Evolutionary conservation across 2,888 invertebrate species (phyloP), one percentile per base, ranked within the genome.

Genomic region (Drosophila kanekoi): DNA sequence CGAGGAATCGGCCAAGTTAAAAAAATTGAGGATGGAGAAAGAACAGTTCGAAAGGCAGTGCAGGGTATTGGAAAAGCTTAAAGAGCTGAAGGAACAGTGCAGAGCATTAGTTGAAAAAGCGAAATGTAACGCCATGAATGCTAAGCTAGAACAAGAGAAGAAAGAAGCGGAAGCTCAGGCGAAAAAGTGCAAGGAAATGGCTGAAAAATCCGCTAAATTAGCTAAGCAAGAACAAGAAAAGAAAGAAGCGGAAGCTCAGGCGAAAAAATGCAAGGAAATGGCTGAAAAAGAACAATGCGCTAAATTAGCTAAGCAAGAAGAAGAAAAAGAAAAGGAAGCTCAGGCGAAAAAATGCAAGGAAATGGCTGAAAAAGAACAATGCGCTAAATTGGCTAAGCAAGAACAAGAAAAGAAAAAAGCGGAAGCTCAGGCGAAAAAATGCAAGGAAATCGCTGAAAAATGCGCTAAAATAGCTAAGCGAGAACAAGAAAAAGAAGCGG

Each of bases 131-230:
- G 20, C 37, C 11, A 23, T 6, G 6, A 37, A 23, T 14, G 64
- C 53, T 5, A 66, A 10, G 23, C 37, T 20, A 43, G 18, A n/a
- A 28, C 16, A 10, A 38, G 16, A 2, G 4, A 20, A 33, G 11
- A 20, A 10, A 38, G 16, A 2, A 20, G 4, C 11, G 11, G 33
- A 33, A 33, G 33, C 11, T 3, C 3, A 11, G 33, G 33, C 3
- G 10, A 33, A 33, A 0, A 33, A 54, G 14, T 57, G 59, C 33
- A 18, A 44, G n/a, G n/a, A 73, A 41, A 1, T 58, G n/a, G 47
- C 18, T 0, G 13, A 51, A 16, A 43, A 40, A 8, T 45, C 61
- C 20, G 44, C 23, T 9, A 23, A 40, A n/a, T 47, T n/a, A 4
- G 58, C 35, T 0, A 16, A 51, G 2, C 8, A 32, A 6, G 32